Evolutionary conservation across 1,140 invertebrate species (phyloP), one percentile per base, ranked within the genome.

Genomic region (Drosophila sulfurigaster): DNA sequence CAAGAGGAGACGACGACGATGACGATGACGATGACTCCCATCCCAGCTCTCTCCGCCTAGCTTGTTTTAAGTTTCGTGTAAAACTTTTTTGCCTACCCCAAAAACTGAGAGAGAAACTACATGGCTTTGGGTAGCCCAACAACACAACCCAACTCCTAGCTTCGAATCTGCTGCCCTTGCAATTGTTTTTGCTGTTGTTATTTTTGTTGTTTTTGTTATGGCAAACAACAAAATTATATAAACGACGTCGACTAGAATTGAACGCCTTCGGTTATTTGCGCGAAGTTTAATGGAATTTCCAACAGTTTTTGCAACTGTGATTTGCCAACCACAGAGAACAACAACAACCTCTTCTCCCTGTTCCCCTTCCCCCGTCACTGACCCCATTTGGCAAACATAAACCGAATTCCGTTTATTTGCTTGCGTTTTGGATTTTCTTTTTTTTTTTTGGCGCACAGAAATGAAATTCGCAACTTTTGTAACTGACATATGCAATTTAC

Each of bases 201-300:
- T 66, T 63, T 45, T 45, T 65, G 30, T 71, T 78, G 71, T 73
- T 73, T 78, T 79, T 85, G 75, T 75, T 83, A 80, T 83, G 71
- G 74, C 81, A 81, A 81, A 81, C 85, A 89, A 76, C 78, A 74
- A 85, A 86, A 76, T 90, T 79, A 89, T 85, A 89, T 74, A 85
- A 81, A 75, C 81, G 86, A 90, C 75, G 86, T 85, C 78, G 86
- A 85, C 86, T 89, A 73, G 81, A 90, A 89, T 90, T 89, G 86
- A 89, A 90, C 75, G 85, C 85, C 85, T 90, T 90, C 67, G 85
- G 85, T 79, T 89, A 89, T 89, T 90, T 89, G 86, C 81, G 85
- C 69, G 81, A 89, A 89, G 85, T 89, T 89, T 89, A 89, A 89
- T 89, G 85, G 85, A 89, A 89, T 89, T 89, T 89, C 75, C 81